Evolutionary conservation across 2,888 invertebrate genomes (phyloP).

Genomic region (Cephus pygmeus): DNA sequence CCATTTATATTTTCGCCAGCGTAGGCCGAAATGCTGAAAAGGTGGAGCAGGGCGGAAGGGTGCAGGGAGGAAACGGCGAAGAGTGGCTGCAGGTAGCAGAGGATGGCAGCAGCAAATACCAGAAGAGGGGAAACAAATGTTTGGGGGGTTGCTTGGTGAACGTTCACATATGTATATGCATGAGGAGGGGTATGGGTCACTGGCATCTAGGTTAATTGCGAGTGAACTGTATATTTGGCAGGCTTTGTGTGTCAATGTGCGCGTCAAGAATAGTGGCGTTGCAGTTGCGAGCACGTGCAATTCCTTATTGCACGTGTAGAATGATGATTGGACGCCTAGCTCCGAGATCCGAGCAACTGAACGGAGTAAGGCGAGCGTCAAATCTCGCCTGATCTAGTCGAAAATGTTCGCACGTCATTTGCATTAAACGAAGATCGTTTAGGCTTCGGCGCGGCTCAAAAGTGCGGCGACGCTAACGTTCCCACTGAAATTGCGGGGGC

Average conservation of each 20-base stretch:
- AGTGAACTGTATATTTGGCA: constrained; percentile 28
- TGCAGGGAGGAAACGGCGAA: background rate
- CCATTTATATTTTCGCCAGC: background rate
- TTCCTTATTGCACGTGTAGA: background rate
- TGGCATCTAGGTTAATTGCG: constrained; percentile 41
- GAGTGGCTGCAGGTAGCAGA: background rate
- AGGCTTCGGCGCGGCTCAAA: background rate
- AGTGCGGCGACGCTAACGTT: background rate
- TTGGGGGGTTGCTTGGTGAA: too few relatives aligned
- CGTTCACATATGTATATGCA: too few relatives aligned
- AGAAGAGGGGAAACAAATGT: background rate
- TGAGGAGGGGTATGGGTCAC: constrained; percentile 20
- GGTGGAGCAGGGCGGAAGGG: background rate
- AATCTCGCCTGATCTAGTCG: background rate
- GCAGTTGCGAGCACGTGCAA: too few relatives aligned
- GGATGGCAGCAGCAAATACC: background rate
- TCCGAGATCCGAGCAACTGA: too few relatives aligned
- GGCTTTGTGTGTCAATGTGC: constrained; percentile 16
- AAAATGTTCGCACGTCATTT: background rate
- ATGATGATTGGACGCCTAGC: too few relatives aligned
- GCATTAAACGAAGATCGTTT: background rate
- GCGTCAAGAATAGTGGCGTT: background rate
- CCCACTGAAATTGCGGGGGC: background rate
- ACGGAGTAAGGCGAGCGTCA: too few relatives aligned
- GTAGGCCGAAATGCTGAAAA: background rate